A percentile compares a stretch with the other conserved stretches of the same genome.
phyloP scores from a whole-genome alignment of 2,888 invertebrate species.

The Adelphocoris suturalis region DNA sequence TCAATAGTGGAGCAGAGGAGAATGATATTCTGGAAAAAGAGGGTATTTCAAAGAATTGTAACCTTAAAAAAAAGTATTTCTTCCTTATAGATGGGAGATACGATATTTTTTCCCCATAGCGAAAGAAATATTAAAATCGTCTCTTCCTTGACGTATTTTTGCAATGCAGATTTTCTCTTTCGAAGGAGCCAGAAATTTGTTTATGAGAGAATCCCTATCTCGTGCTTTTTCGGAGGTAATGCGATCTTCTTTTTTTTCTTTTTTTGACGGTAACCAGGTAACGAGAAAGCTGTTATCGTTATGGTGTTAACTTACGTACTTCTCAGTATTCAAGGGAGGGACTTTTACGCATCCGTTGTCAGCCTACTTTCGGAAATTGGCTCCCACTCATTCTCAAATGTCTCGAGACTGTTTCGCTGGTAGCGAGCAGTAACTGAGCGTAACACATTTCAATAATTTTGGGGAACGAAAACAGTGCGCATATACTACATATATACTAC shows the following conservation, averaged over 20 bases:
- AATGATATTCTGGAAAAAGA: not conserved
- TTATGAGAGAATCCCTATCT: not conserved
- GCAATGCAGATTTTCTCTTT: not conserved
- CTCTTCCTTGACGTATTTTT: not conserved
- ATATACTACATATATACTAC: too few relatives aligned
- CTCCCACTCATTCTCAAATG: not conserved
- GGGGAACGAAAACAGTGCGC: too few relatives aligned
- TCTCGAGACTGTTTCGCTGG: not conserved
- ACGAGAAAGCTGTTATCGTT: not conserved
- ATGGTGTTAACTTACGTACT: not conserved
- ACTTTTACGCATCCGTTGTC: not conserved
- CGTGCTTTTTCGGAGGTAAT: not conserved
- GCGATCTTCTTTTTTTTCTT: not conserved
- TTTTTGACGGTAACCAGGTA: not conserved
- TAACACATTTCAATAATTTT: too few relatives aligned
- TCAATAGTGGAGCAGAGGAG: too few relatives aligned
- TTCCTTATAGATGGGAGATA: not conserved
- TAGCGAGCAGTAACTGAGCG: too few relatives aligned
- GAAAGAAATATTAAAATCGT: not conserved
- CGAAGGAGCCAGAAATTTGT: slow-evolving; percentile 19
- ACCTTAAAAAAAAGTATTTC: not conserved
- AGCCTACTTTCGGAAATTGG: not conserved
- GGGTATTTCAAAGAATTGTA: not conserved
- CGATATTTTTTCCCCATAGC: not conserved
- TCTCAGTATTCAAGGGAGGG: not conserved